Percentiles rank a stretch among this genome's conserved stretches.
These are phyloP conservation scores for Kradibia gibbosae DNA, from an alignment of 1,140 invertebrate genomes.

Conservation along the genomic window DNA sequence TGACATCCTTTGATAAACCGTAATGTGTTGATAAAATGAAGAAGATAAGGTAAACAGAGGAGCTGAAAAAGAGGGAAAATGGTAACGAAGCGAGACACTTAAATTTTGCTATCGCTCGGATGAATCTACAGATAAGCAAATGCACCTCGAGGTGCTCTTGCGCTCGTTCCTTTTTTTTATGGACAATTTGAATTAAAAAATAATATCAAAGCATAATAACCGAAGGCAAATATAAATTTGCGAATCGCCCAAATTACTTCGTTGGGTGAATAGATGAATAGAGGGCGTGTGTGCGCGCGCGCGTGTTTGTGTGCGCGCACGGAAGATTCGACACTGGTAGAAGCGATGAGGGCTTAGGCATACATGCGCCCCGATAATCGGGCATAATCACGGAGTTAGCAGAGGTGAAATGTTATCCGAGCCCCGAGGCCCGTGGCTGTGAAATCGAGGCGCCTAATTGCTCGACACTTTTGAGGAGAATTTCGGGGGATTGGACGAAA, in stretches of 20 bases:
- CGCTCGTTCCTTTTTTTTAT: neutral
- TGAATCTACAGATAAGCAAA: conserved; percentile 23
- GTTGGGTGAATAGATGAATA: too few species aligned
- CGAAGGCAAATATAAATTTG: too few species aligned
- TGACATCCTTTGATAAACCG: neutral
- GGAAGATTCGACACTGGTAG: neutral
- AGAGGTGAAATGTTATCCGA: neutral
- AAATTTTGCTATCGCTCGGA: conserved; percentile 7
- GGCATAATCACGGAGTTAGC: too few species aligned
- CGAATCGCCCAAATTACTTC: too few species aligned
- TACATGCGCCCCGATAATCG: neutral
- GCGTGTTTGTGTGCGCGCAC: too few species aligned
- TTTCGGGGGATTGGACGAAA: conserved; percentile 23
- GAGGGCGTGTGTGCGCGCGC: too few species aligned
- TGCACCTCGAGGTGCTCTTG: neutral
- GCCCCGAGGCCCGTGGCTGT: neutral
- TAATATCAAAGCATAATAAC: too few species aligned
- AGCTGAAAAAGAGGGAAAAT: neutral
- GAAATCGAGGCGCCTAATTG: neutral
- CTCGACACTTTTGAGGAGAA: conserved; percentile 47
- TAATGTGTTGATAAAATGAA: neutral
- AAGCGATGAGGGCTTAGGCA: neutral
- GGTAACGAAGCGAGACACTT: neutral
- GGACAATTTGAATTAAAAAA: too few species aligned
- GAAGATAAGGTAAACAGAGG: conserved; percentile 12